A percentile compares a stretch with the other conserved stretches of the same genome.
phyloP scores from a whole-genome alignment of 2,888 invertebrate genomes.

The Adela reaumurella region DNA sequence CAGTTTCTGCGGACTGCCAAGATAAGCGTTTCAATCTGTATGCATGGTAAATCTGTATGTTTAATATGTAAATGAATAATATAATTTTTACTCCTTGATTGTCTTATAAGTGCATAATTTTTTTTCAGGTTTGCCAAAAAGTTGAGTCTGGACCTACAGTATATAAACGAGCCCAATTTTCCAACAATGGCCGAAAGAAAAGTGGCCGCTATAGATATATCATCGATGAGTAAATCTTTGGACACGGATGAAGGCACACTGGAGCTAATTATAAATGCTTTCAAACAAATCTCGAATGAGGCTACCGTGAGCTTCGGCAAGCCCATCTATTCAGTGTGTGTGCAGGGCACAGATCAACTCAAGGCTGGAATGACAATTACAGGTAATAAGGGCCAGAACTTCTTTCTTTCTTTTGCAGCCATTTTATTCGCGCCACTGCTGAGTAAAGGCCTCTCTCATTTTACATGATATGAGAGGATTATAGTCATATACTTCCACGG shows the following conservation, averaged over 20 bases:
- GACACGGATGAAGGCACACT: conserved; percentile 61
- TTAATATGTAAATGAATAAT: not conserved
- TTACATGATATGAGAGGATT: too few relatives aligned
- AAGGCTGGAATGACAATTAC: conserved; percentile 58
- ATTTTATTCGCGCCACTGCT: too few relatives aligned
- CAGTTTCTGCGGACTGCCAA: too few relatives aligned
- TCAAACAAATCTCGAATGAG: conserved; percentile 65
- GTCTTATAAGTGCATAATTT: too few relatives aligned
- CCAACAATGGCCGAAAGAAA: conserved; percentile 28
- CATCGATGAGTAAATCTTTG: conserved; percentile 37
- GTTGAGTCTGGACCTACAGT: conserved; percentile 35
- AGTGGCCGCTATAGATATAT: conserved; percentile 20
- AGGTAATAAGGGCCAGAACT: too few relatives aligned
- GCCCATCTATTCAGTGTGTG: conserved; percentile 72
- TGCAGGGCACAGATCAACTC: conserved; percentile 67
- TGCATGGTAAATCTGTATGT: too few relatives aligned
- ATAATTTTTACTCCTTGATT: not conserved
- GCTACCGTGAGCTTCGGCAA: conserved; percentile 62
- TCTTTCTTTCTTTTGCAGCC: too few relatives aligned
- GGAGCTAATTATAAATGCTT: conserved; percentile 68
- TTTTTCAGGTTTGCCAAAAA: conserved; percentile 41
- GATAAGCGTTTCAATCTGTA: too few relatives aligned
- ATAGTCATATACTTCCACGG: too few relatives aligned
- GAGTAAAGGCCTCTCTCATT: too few relatives aligned
- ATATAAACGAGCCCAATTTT: conserved; percentile 36